phyloP scores from a whole-genome alignment of 2,113 vertebrate species.

The Istiophorus platypterus region DNA sequence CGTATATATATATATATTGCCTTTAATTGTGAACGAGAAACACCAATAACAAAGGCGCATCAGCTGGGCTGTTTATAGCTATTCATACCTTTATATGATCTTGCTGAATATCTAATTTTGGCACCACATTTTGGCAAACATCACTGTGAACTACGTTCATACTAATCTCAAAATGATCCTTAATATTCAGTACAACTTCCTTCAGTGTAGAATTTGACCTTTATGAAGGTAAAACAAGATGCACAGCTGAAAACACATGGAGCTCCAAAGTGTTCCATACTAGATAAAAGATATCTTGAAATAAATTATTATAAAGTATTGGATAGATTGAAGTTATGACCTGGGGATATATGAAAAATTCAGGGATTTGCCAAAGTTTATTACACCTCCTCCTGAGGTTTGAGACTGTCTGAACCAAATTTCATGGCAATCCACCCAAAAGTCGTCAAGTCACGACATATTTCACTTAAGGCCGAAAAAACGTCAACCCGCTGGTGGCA shows the following conservation, averaged over 20 bases:
- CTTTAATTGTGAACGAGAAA: conserved; percentile 59
- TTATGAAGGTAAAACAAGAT: conserved; percentile 16
- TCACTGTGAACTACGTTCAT: conserved; percentile 69
- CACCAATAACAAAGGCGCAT: conserved; percentile 25
- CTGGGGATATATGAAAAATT: background rate
- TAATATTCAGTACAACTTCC: conserved; percentile 45
- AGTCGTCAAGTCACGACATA: no score
- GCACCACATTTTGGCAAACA: conserved; percentile 83
- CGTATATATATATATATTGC: conserved; percentile 79
- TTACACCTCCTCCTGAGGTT: background rate
- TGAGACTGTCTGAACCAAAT: background rate
- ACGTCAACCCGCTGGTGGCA: no score
- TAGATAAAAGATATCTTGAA: conserved; percentile 31
- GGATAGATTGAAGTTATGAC: background rate
- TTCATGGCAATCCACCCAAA: background rate
- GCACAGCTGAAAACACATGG: background rate
- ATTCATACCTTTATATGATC: conserved; percentile 72
- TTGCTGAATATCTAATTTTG: conserved; percentile 79
- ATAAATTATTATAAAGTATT: conserved; percentile 9
- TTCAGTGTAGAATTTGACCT: conserved; percentile 25
- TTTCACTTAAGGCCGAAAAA: no score
- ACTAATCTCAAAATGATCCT: conserved; percentile 44
- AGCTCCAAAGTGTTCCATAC: conserved; percentile 47
- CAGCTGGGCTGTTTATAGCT: conserved; percentile 40
- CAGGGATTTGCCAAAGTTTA: background rate